phyloP scores from a whole-genome alignment of 2,888 invertebrate genomes.

The Eumacrocentrus americanus region DNA sequence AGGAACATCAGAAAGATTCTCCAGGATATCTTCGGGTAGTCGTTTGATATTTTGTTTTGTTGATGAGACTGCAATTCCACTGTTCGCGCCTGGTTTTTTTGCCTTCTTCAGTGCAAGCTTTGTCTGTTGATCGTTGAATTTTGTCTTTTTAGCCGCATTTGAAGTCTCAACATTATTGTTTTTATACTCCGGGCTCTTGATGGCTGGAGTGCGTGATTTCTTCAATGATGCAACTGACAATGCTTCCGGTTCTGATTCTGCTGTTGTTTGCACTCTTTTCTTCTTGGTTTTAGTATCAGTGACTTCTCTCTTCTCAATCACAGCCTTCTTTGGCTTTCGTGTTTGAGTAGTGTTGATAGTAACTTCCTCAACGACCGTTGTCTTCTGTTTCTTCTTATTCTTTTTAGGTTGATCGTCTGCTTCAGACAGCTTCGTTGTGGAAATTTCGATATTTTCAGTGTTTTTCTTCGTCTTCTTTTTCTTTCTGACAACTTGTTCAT shows the following conservation, averaged over 20 bases:
- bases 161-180: constrained; percentile 21
- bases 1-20: constrained; percentile 42
- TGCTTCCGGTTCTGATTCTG: not conserved
- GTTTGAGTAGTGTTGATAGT: too few species aligned
- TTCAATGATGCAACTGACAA: not conserved
- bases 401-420: too few species aligned
- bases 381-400: too few species aligned
- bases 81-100: not conserved
- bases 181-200: constrained; percentile 20
- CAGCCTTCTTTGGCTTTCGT: too few species aligned
- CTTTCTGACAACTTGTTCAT: not conserved
- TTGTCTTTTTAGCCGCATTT: constrained; percentile 17
- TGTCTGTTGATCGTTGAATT: not conserved
- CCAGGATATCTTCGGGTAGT: constrained; percentile 44
- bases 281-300: constrained; percentile 13
- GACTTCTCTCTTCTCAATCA: too few species aligned
- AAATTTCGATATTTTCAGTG: not conserved
- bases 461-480: constrained; percentile 28
- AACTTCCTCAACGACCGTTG: too few species aligned
- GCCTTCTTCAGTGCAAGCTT: not conserved
- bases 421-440: too few species aligned
- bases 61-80: not conserved
- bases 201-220: constrained; percentile 17
- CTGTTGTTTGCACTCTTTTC: not conserved
- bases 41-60: constrained; percentile 40